Base-by-base conservation (phyloP, 1,140 invertebrate species). In the Tetranychus cinnabarinus region DNA sequence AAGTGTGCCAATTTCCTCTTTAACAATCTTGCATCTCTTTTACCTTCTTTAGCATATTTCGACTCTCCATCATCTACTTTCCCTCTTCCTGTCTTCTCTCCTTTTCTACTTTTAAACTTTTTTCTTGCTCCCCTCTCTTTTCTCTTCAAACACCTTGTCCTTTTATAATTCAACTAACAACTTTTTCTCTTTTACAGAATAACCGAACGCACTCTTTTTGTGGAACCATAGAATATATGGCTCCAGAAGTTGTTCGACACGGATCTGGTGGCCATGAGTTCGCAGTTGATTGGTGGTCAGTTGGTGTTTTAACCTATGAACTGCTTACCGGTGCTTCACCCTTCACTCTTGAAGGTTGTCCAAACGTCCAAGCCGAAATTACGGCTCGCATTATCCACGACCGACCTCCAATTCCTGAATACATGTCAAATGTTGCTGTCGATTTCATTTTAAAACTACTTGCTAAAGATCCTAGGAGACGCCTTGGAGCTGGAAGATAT, bases 151-250 rank as follows among this genome's bases (percentile, higher is more conserved):
- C 15, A 33, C n/a, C n/a, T 33, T 33, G n/a, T 31, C 23, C 92
- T 70, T 97, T 98, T 69, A n/a, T 34, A 34, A 7, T 35, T 12
- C 15, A 7, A 52, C 61, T 52, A 39, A 55, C 34, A 47, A 23
- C 23, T n/a, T 52, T 52, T 7, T 31, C 50, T 31, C n/a, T 10
- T n/a, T 36, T 13, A 65, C 68, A 81, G 70, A 78, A 83, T 66
- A 80, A 81, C 67, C 77, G 89, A 66, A 86, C 93, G 0, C 93
- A 90, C 75, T 95, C 90, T 31, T 97, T 96, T 75, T 97, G 93
- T 73, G 93, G 93, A 33, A 97, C 92, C 54, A 88, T 97, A 64
- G 92, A 97, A 70, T 91, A 90, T 69, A 92, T 91, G 88, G 86
- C 88, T 3, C 89, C 89, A 90, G 90, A n/a, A 78, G 87, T 67